A percentile compares a stretch with the other conserved stretches of the same genome.
Evolutionary conservation across 92 coral and sea anemone genomes (phyloP).

Genomic region (Epizoanthus rinbou): DNA sequence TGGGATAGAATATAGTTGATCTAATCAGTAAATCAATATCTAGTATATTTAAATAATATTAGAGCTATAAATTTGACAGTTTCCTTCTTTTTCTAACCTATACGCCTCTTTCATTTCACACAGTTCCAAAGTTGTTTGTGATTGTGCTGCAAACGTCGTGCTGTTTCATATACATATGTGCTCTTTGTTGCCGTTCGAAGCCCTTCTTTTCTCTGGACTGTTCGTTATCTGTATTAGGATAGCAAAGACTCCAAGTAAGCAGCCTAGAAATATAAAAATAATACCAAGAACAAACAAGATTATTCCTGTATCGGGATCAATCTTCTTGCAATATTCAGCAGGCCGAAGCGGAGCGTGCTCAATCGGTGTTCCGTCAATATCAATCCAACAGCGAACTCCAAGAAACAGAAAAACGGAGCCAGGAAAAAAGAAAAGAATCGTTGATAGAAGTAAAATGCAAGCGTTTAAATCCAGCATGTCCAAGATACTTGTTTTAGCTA

Average conservation of each 20-base stretch:
- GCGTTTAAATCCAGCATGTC: slow-evolving; percentile 22
- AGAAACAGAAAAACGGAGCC: background rate
- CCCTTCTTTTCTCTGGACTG: background rate
- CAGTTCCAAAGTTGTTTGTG: no score
- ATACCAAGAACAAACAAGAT: slow-evolving; percentile 7
- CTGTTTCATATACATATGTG: background rate
- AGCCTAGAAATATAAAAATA: slow-evolving; percentile 4
- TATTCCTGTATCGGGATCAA: background rate
- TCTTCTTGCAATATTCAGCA: background rate
- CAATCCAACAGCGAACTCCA: slow-evolving; percentile 8
- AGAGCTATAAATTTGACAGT: no score
- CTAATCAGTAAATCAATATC: no score
- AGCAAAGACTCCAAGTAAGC: slow-evolving; percentile 11
- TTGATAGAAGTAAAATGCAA: slow-evolving; percentile 13
- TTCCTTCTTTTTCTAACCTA: background rate
- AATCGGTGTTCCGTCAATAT: background rate
- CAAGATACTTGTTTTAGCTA: background rate
- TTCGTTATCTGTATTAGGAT: slow-evolving; percentile 17
- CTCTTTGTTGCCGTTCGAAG: background rate
- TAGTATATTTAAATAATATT: no score
- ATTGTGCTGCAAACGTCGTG: background rate
- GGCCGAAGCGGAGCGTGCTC: background rate
- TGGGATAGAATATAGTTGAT: no score
- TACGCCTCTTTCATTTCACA: background rate
- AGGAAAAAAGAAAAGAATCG: slow-evolving; percentile 21